A percentile compares a stretch with the other conserved stretches of the same genome.
These are phyloP conservation scores for Amphipoea oculea DNA, from an alignment of 2,888 invertebrate species.

Conservation along the genomic window DNA sequence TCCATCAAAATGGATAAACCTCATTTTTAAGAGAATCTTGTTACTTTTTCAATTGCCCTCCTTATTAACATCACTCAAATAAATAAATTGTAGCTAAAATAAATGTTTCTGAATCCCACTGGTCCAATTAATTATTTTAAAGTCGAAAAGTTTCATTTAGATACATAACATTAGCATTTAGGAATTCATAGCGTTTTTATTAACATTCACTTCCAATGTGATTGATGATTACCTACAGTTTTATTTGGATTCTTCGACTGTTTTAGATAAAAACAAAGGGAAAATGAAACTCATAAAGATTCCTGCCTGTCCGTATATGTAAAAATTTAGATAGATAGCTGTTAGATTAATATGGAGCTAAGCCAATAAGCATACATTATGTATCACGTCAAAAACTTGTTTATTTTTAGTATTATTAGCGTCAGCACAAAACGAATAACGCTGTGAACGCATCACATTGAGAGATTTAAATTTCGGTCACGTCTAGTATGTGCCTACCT, in stretches of 20 bases:
- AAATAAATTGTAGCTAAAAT: constrained; percentile 23
- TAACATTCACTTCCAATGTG: constrained; percentile 24
- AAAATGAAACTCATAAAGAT: constrained; percentile 23
- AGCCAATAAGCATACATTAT: constrained; percentile 16
- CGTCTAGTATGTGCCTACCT: constrained; percentile 59
- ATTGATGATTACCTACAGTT: constrained; percentile 43
- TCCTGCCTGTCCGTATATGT: constrained; percentile 1
- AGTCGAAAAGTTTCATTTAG: constrained; percentile 34
- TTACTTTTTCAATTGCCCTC: constrained; percentile 21
- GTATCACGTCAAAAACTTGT: constrained; percentile 49
- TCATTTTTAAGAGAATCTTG: constrained; percentile 29
- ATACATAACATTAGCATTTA: constrained; percentile 30
- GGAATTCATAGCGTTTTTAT: constrained; percentile 42
- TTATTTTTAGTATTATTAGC: constrained; percentile 37
- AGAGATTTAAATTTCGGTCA: constrained; percentile 44
- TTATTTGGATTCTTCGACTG: constrained; percentile 38
- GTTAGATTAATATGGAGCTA: constrained; percentile 23
- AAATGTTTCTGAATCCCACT: constrained; percentile 5
- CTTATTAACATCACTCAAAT: constrained; percentile 12
- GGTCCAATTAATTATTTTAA: constrained; percentile 37
- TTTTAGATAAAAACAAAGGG: constrained; percentile 28
- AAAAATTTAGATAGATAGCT: constrained; percentile 26
- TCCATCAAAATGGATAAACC: constrained; percentile 38
- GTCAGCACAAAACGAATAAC: constrained; percentile 32
- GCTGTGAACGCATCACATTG: constrained; percentile 38